Percentiles rank a stretch among this genome's conserved stretches.
phyloP scores from a whole-genome alignment of 64 coral and sea anemone genomes.

The Porites australiensis region DNA sequence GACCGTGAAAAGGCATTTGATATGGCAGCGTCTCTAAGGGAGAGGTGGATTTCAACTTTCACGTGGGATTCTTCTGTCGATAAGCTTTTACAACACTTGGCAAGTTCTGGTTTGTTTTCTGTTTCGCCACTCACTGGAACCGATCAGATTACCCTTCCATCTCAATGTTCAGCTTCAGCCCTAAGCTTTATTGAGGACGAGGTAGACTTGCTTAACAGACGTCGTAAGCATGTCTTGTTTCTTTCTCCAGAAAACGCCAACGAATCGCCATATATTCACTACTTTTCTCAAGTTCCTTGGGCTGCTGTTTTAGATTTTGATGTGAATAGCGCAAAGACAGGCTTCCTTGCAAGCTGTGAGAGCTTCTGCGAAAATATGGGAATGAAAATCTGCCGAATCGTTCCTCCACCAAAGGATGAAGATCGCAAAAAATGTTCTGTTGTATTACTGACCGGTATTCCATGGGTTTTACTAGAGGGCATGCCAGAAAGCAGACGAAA shows the following conservation, averaged over 20 bases:
- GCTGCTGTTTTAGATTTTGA: conserved; percentile 81
- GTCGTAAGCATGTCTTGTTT: conserved; percentile 67
- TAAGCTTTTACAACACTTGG: conserved; percentile 2
- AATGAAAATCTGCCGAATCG: conserved; percentile 64
- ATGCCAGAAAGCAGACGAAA: conserved; percentile 44
- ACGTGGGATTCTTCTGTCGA: conserved; percentile 50
- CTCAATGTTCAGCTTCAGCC: not conserved
- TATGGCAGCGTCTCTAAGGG: conserved; percentile 11
- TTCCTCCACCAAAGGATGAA: conserved; percentile 45
- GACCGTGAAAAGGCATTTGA: conserved; percentile 54
- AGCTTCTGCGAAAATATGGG: conserved; percentile 48
- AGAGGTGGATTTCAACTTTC: conserved; percentile 59
- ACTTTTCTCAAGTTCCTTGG: conserved; percentile 73
- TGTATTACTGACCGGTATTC: conserved; percentile 65
- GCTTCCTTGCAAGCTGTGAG: conserved; percentile 53
- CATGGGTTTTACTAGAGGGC: conserved; percentile 84
- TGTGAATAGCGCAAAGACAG: conserved; percentile 26
- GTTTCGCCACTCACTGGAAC: not conserved
- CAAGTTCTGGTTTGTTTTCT: conserved; percentile 35
- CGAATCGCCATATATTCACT: not conserved
- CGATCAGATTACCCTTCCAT: not conserved
- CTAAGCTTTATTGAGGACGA: conserved; percentile 39
- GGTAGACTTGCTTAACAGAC: conserved; percentile 43
- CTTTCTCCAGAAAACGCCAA: conserved; percentile 57
- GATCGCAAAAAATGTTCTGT: conserved; percentile 19